Conservation (phyloP, 2,113 vertebrate species). For the Tychaedon coryphoeus region DNA sequence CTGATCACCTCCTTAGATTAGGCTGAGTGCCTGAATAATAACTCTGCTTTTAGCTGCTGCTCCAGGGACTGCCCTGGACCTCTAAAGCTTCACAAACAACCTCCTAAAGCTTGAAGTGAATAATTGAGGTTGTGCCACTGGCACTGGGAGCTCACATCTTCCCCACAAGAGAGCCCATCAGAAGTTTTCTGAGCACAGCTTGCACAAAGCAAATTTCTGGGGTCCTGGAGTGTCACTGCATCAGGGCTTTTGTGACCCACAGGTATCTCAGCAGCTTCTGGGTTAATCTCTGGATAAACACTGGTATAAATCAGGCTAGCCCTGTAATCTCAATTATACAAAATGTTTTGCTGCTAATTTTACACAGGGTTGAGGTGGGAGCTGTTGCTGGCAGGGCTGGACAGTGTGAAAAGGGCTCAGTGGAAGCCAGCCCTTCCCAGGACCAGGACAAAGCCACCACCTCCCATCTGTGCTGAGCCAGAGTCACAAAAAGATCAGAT, state of each 20-base stretch:
- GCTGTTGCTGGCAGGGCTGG: neutral
- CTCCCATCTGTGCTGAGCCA: neutral
- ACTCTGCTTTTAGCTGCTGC: neutral
- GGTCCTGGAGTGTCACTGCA: neutral
- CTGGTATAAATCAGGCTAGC: neutral
- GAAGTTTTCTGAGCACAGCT: neutral
- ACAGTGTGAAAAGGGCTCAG: neutral
- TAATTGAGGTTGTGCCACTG: neutral
- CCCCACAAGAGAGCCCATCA: neutral
- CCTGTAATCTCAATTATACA: neutral
- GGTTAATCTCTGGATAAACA: neutral
- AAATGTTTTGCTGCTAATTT: neutral
- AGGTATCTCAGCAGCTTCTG: neutral
- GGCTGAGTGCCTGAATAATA: neutral
- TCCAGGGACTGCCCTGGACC: neutral
- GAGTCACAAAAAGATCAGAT: neutral
- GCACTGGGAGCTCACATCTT: neutral
- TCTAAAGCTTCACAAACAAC: neutral
- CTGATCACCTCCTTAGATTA: neutral
- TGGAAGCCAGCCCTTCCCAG: neutral
- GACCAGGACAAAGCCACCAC: neutral
- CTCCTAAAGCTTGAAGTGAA: neutral
- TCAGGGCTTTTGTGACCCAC: neutral
- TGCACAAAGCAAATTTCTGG: neutral
- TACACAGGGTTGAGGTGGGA: neutral